Evolutionary conservation across 1,140 invertebrate species (phyloP).

Genomic region (Aphaenogaster floridana): DNA sequence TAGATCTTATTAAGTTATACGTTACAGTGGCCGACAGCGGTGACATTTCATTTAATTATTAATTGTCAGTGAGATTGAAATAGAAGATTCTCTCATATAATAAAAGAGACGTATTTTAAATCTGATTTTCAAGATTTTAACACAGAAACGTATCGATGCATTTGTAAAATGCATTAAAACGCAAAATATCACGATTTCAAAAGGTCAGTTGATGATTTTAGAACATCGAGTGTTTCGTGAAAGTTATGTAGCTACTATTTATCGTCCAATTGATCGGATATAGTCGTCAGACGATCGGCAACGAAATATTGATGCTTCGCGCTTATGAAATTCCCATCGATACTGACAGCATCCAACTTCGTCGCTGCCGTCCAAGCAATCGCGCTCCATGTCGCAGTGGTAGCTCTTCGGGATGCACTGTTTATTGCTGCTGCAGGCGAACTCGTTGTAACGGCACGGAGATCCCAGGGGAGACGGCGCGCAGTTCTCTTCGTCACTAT

Average conservation of each 20-base stretch:
- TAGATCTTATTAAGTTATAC: neutral
- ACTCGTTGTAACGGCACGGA: conserved; percentile 93
- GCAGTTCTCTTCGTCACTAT: conserved; percentile 93
- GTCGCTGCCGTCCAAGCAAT: conserved; percentile 96
- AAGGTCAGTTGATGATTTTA: neutral
- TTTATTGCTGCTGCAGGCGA: conserved; percentile 91
- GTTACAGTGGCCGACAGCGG: conserved; percentile 8
- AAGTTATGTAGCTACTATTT: neutral
- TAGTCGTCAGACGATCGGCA: neutral
- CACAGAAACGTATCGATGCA: neutral
- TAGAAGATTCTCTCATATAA: neutral
- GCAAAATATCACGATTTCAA: neutral
- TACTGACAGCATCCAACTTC: conserved; percentile 96
- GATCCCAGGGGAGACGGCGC: conserved; percentile 88
- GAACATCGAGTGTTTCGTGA: neutral
- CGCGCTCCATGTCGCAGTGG: conserved; percentile 96
- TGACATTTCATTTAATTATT: neutral
- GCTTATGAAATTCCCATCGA: conserved; percentile 8
- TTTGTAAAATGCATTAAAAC: neutral
- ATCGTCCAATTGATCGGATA: conserved; percentile 1
- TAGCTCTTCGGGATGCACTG: conserved; percentile 98
- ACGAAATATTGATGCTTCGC: conserved; percentile 23
- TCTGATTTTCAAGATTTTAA: neutral
- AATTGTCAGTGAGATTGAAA: neutral
- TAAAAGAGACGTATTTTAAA: neutral